phyloP scores from a whole-genome alignment of 2,888 invertebrate species.

The Drosophila imparisetae region DNA sequence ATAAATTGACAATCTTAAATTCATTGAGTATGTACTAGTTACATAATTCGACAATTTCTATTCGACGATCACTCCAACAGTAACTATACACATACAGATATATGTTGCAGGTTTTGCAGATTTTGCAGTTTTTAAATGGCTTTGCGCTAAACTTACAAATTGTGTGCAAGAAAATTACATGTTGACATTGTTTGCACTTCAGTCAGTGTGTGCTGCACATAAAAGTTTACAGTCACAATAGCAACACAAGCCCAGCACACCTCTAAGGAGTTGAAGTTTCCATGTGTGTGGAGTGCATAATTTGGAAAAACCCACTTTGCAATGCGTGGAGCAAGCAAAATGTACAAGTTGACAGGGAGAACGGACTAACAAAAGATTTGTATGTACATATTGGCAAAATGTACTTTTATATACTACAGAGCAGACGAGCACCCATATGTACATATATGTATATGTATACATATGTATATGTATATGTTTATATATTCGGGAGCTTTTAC shows the following conservation, averaged over 20 bases:
- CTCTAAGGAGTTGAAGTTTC: conserved; percentile 7
- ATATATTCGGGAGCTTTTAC: not conserved
- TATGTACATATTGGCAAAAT: conserved; percentile 15
- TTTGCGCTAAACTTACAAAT: conserved; percentile 51
- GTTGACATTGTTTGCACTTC: conserved; percentile 63
- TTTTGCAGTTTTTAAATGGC: conserved; percentile 44
- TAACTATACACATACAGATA: not conserved
- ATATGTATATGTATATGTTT: not conserved
- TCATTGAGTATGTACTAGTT: not conserved
- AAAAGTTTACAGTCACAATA: conserved; percentile 56
- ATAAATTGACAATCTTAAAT: not conserved
- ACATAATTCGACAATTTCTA: not conserved
- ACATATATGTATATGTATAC: not conserved
- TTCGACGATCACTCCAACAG: not conserved
- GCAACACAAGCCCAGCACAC: conserved; percentile 28
- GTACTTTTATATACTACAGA: not conserved
- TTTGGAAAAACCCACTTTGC: conserved; percentile 50
- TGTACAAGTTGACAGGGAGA: conserved; percentile 48
- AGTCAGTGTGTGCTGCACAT: conserved; percentile 28
- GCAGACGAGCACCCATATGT: conserved; percentile 5
- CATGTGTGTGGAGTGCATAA: conserved; percentile 49
- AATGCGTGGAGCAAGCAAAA: conserved; percentile 61
- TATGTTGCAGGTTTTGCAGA: not conserved
- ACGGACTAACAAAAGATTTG: conserved; percentile 54
- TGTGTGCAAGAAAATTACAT: conserved; percentile 54